Evolutionary conservation across 2,888 invertebrate genomes (phyloP), one percentile per base, ranked within the genome.

Genomic region (Cataglyphis livida): DNA sequence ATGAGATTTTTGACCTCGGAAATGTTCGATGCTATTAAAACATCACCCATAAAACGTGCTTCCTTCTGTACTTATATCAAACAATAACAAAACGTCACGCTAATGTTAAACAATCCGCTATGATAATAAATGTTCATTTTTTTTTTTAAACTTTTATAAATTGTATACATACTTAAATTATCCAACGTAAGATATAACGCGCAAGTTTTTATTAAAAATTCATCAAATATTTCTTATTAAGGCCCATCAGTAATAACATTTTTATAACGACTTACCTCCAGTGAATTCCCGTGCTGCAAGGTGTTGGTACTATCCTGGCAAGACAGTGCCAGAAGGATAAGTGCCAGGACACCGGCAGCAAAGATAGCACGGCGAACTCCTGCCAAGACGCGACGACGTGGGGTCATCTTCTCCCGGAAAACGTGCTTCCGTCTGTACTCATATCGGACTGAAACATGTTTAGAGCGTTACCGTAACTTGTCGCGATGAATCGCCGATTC

Each of bases 371-470:
- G 92, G 75, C 93, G 94, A 82, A 94, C 87, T 68, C 92, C 94
- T 66, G 94, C 93, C 88, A 94, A 92, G 89, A 94, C 91, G 85
- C 94, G 92, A 82, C 94, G 92, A 88, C 94, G 94, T 87, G 92
- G 87, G 89, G 94, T 94, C 94, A 94, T 94, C 94, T 94, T 94
- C 87, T 94, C 94, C 86, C 92, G 88, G 83, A 90, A 89, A 79
- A 91, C 90, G 87, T 90, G 90, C 85, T 93, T 93, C 87, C 93
- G 91, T 90, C 93, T 92, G 89, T 93, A 94, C 89, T 94, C 94
- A 94, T 94, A 94, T 86, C 94, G 94, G 83, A 94, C 94, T 94
- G 93, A 73, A 88, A 88, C 73, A 87, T 4, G 6, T 64, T 75
- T 7, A 35, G 1, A 79, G 44, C 18, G 5, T 28, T 35, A 78